phyloP scores from a whole-genome alignment of 2,113 vertebrate species.

The Agapornis roseicollis region DNA sequence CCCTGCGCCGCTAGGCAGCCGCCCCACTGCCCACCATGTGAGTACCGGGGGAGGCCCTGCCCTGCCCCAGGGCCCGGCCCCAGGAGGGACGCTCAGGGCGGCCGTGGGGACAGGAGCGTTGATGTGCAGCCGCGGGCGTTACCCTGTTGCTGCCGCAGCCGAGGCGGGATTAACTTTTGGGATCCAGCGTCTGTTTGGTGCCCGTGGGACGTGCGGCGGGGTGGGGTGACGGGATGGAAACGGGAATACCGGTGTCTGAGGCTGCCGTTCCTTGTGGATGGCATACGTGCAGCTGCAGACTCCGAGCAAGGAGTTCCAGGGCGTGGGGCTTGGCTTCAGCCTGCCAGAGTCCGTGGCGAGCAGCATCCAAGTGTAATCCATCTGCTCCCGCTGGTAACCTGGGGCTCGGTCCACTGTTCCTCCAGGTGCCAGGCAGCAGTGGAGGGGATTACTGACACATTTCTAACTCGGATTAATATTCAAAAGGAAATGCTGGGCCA shows the following conservation, averaged over 20 bases:
- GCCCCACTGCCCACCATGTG: conserved; percentile 28
- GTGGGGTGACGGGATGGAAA: neutral
- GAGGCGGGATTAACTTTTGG: neutral
- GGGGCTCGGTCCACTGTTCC: neutral
- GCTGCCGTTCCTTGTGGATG: neutral
- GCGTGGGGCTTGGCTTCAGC: neutral
- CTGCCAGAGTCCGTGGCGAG: neutral
- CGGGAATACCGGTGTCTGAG: neutral
- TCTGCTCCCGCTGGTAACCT: fast-evolving
- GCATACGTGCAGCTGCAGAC: neutral
- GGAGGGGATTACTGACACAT: neutral
- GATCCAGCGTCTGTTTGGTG: neutral
- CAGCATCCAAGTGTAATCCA: fast-evolving
- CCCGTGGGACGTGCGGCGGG: neutral
- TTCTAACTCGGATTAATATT: neutral
- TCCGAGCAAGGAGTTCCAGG: neutral
- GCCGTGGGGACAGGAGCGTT: neutral
- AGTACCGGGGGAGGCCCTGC: neutral
- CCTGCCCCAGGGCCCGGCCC: neutral
- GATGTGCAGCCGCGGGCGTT: neutral
- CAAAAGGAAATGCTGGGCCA: neutral
- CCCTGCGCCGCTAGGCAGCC: neutral
- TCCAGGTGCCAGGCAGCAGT: neutral
- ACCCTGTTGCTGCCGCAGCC: neutral
- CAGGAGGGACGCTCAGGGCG: neutral